Evolutionary conservation across 2,113 vertebrate genomes (phyloP).

Genomic region (Mustelus asterias): DNA sequence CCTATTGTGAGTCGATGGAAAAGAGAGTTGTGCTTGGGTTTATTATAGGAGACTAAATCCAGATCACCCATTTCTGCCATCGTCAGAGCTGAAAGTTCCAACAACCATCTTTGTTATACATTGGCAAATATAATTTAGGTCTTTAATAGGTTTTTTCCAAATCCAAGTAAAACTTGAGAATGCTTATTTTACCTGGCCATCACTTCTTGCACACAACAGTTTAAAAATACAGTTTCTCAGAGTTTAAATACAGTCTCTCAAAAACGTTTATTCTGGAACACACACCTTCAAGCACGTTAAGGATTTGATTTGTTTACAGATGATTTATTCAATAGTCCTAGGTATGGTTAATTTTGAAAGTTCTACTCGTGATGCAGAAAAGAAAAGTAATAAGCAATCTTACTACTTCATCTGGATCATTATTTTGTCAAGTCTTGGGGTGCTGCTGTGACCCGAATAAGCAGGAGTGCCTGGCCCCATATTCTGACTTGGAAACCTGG

Average conservation of each 20-base stretch:
- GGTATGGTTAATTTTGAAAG: constrained; percentile 25
- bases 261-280: background rate
- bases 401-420: constrained; percentile 29
- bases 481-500: constrained; percentile 28
- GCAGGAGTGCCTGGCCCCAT: constrained; percentile 31
- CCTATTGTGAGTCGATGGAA: background rate
- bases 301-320: constrained; percentile 18
- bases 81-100: background rate
- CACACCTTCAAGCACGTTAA: background rate
- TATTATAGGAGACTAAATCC: background rate
- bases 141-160: background rate
- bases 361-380: constrained; percentile 9
- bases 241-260: background rate
- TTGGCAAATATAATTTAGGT: background rate
- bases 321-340: background rate
- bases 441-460: constrained; percentile 33
- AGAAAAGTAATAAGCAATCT: constrained; percentile 23
- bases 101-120: background rate
- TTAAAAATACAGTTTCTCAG: background rate
- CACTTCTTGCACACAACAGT: background rate
- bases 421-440: constrained; percentile 30
- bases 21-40: background rate
- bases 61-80: background rate
- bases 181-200: background rate
- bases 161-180: background rate